phyloP scores from a whole-genome alignment of 2,113 vertebrate species.

The Istiophorus platypterus region DNA sequence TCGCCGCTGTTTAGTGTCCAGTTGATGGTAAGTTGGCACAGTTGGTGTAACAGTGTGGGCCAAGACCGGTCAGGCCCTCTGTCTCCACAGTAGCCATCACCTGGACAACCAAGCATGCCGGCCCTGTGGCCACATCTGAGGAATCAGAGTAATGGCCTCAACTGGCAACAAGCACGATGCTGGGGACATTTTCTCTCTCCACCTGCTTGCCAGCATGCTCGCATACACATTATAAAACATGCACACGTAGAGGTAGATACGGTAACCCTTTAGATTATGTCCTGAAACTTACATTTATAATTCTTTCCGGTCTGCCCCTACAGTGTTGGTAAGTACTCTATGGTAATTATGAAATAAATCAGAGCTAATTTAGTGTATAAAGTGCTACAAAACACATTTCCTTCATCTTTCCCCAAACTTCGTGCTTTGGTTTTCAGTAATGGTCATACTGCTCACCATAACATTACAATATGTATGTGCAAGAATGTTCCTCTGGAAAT shows the following conservation, averaged over 20 bases:
- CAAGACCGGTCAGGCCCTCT: slow-evolving; percentile 76
- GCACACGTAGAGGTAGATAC: slow-evolving; percentile 11
- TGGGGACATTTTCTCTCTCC: background rate
- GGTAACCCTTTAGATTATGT: too few relatives aligned
- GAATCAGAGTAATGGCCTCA: slow-evolving; percentile 50
- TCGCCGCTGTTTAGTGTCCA: slow-evolving; percentile 70
- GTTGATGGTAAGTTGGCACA: slow-evolving; percentile 77
- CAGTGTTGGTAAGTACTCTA: background rate
- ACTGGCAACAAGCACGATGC: slow-evolving; percentile 40
- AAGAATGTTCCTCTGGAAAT: too few relatives aligned
- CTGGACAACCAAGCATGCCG: slow-evolving; percentile 72
- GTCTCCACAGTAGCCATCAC: slow-evolving; percentile 73
- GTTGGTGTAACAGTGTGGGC: slow-evolving; percentile 71
- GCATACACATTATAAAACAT: background rate
- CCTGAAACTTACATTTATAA: background rate
- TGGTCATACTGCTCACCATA: too few relatives aligned
- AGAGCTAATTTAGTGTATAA: background rate
- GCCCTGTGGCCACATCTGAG: slow-evolving; percentile 67
- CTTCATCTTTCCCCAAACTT: background rate
- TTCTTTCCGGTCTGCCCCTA: background rate
- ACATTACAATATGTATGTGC: too few relatives aligned
- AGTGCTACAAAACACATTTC: background rate
- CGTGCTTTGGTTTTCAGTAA: background rate
- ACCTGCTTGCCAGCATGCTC: slow-evolving; percentile 23
- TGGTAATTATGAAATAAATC: background rate